phyloP scores from a whole-genome alignment of 2,113 vertebrate genomes.

The Poecilia latipinna region DNA sequence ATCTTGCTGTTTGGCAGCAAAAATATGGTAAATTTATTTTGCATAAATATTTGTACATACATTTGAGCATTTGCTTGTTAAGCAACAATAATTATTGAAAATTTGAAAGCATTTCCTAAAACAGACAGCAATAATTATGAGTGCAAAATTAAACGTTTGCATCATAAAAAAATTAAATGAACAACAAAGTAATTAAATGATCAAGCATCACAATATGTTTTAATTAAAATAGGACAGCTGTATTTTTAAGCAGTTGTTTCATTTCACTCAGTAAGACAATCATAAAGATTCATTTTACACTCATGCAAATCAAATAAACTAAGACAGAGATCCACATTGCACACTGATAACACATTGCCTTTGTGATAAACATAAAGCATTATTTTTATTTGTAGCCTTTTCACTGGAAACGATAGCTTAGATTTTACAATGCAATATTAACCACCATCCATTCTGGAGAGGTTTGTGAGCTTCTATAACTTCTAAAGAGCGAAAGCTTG shows the following conservation, averaged over 20 bases:
- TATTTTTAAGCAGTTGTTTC: background rate
- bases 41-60: no score
- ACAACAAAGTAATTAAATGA: background rate
- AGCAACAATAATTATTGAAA: background rate
- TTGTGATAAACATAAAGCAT: background rate
- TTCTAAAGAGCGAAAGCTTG: conserved; percentile 2
- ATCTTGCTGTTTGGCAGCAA: no score
- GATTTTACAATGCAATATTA: background rate
- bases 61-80: background rate
- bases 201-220: background rate
- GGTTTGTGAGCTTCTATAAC: background rate
- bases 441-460: background rate
- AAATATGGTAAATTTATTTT: no score
- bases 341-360: background rate
- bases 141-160: no score
- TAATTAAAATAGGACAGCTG: background rate
- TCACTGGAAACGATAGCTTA: background rate
- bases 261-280: background rate
- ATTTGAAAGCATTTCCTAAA: background rate
- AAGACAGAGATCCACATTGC: background rate
- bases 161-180: background rate
- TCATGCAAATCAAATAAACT: background rate
- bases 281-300: background rate
- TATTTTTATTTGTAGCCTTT: no score
- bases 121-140: background rate